Evolutionary conservation across 2,797 vertebrate genomes (phyloP).

Genomic region (Synanceia verrucosa): DNA sequence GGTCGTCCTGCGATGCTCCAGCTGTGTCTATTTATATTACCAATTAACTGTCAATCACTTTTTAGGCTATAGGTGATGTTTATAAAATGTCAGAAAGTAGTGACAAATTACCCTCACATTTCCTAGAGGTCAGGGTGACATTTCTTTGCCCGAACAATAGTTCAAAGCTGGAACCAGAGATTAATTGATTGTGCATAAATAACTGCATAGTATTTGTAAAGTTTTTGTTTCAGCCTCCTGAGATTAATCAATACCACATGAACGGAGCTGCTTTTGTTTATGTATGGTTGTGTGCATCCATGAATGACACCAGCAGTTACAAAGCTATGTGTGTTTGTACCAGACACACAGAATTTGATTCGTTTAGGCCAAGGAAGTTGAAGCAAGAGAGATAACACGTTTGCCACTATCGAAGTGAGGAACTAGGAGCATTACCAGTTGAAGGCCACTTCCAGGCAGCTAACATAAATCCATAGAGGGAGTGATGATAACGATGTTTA

Average conservation of each 20-base stretch:
- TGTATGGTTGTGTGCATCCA: slow-evolving; percentile 34
- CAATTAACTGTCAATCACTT: neutral
- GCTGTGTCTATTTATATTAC: neutral
- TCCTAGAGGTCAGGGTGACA: neutral
- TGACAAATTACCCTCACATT: neutral
- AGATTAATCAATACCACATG: slow-evolving; percentile 45
- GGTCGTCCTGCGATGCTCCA: neutral
- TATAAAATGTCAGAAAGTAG: neutral
- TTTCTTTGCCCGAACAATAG: neutral
- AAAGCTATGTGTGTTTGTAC: slow-evolving; percentile 22
- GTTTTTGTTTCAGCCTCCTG: slow-evolving; percentile 27
- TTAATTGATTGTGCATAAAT: too few species aligned
- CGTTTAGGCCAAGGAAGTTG: slow-evolving; percentile 14
- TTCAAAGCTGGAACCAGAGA: neutral
- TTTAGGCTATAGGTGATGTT: neutral
- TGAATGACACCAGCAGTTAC: slow-evolving; percentile 43
- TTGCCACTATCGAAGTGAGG: slow-evolving; percentile 46
- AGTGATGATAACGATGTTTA: slow-evolving; percentile 65
- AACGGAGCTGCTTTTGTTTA: slow-evolving; percentile 41
- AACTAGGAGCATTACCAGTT: slow-evolving; percentile 42
- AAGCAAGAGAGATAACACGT: slow-evolving; percentile 8
- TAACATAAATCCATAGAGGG: slow-evolving; percentile 48
- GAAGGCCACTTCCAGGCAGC: slow-evolving; percentile 45
- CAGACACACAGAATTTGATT: neutral
- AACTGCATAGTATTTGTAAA: slow-evolving; percentile 14